These are phyloP conservation scores for Carabus problematicus DNA, from an alignment of 2,888 invertebrate species.

Conservation along the genomic window DNA sequence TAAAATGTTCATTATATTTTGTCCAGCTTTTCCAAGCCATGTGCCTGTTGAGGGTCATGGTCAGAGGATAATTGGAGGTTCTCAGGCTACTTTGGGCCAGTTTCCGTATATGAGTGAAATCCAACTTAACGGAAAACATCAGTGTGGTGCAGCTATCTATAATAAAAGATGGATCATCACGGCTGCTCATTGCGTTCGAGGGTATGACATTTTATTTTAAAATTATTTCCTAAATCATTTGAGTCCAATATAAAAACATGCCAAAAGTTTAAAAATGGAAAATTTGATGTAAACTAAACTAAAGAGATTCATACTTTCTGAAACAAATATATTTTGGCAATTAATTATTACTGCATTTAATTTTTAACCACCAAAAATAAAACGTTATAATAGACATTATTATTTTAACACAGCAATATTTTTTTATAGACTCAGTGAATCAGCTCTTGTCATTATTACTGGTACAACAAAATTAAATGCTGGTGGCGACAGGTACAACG, in stretches of 20 bases:
- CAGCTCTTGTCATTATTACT: conserved; percentile 57
- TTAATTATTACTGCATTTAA: too few relatives aligned
- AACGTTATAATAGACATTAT: too few relatives aligned
- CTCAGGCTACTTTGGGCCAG: conserved; percentile 62
- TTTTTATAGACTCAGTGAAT: conserved; percentile 46
- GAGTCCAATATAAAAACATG: background rate
- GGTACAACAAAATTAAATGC: conserved; percentile 63
- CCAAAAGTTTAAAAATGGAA: background rate
- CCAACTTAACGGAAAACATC: conserved; percentile 62
- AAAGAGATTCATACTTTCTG: background rate
- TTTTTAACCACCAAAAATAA: too few relatives aligned
- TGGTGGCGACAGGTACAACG: conserved; percentile 59
- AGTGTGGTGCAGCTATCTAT: conserved; percentile 68
- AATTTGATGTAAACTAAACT: conserved; percentile 3
- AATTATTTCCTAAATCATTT: background rate
- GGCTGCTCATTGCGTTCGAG: conserved; percentile 65
- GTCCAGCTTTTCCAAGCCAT: too few relatives aligned
- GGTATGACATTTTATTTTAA: conserved; percentile 53
- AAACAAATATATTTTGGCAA: background rate
- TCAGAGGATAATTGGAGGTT: conserved; percentile 62
- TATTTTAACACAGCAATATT: conserved; percentile 11
- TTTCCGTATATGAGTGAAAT: conserved; percentile 65
- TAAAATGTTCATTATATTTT: too few relatives aligned
- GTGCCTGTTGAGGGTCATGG: conserved; percentile 3
- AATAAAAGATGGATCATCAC: conserved; percentile 64